phyloP scores from a whole-genome alignment of 2,113 vertebrate species.

The Pygoscelis antarcticus region DNA sequence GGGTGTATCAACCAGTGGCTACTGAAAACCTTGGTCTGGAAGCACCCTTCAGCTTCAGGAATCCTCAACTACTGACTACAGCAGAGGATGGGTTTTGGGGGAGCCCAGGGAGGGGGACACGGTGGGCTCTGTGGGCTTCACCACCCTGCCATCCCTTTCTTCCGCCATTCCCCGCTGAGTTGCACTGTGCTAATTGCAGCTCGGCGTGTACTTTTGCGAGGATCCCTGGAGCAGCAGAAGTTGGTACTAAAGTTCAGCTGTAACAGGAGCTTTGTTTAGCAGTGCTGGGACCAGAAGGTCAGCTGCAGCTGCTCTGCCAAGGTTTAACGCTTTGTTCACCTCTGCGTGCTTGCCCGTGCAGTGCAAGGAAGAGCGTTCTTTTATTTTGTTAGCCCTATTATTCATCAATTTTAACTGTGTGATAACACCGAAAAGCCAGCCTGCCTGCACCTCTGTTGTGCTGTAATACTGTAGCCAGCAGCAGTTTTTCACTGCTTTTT shows the following conservation, averaged over 20 bases:
- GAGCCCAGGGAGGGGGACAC: background rate
- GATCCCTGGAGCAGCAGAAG: slow-evolving; percentile 63
- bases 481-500: background rate
- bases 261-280: slow-evolving; percentile 70
- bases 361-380: background rate
- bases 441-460: background rate
- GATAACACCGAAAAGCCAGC: fast-evolving
- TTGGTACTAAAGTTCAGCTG: slow-evolving; percentile 70
- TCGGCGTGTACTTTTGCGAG: slow-evolving; percentile 42
- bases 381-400: background rate
- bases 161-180: fast-evolving
- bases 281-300: slow-evolving; percentile 62
- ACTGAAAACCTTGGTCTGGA: background rate
- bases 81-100: background rate
- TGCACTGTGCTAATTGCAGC: fast-evolving
- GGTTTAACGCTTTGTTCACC: slow-evolving; percentile 68
- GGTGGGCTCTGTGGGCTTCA: fast-evolving
- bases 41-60: background rate
- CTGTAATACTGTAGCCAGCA: background rate
- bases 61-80: background rate
- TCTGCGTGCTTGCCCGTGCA: background rate
- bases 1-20: background rate
- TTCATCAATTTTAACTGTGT: background rate
- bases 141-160: background rate
- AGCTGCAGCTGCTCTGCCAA: slow-evolving; percentile 66